A percentile compares a stretch with the other conserved stretches of the same genome.
phyloP scores from a whole-genome alignment of 2,797 vertebrate species.

The Coccyzus lansbergi region DNA sequence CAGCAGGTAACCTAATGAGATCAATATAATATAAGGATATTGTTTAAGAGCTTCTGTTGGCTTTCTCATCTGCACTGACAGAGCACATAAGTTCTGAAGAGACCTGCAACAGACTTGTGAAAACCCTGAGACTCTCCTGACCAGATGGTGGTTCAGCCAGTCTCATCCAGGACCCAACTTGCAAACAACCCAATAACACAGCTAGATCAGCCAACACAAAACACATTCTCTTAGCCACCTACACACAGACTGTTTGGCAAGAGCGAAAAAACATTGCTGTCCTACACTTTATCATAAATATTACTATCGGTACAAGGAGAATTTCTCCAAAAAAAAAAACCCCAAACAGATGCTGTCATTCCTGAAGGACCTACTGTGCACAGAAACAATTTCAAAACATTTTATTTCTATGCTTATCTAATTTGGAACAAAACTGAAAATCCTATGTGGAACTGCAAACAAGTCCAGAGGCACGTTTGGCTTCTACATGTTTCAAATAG shows the following conservation, averaged over 20 bases:
- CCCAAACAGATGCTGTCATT: not conserved
- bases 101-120: not conserved
- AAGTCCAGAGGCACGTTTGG: not conserved
- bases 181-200: not conserved
- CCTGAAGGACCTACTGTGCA: not conserved
- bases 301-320: not conserved
- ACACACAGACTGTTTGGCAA: not conserved
- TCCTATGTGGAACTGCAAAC: not conserved
- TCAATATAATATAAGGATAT: fast-evolving
- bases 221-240: not conserved
- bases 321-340: not conserved
- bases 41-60: not conserved
- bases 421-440: not conserved
- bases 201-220: not conserved
- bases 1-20: not conserved
- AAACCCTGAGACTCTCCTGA: not conserved
- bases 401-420: not conserved
- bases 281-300: not conserved
- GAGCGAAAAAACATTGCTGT: not conserved
- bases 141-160: not conserved
- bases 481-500: fast-evolving
- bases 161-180: not conserved
- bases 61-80: not conserved
- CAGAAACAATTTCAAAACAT: not conserved
- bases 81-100: fast-evolving